Evolutionary conservation across 2,797 vertebrate species (phyloP).

Genomic region (Pitangus sulphuratus): DNA sequence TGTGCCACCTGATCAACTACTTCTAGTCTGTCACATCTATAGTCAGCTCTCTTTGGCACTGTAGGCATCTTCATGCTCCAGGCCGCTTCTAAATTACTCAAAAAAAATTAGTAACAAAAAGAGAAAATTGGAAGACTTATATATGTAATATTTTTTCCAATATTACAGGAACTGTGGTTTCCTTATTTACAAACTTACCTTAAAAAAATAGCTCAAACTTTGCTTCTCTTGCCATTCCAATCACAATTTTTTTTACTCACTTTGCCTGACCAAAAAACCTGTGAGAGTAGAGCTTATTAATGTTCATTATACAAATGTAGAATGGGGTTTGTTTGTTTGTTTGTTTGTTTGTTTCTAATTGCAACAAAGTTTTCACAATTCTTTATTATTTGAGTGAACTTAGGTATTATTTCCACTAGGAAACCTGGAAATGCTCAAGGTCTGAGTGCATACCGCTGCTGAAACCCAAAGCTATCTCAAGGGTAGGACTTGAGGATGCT

Average conservation of each 20-base stretch:
- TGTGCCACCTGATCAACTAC: not conserved
- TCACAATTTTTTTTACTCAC: not conserved
- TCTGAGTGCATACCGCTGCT: not conserved
- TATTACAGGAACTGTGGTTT: not conserved
- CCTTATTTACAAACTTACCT: not conserved
- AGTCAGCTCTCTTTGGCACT: not conserved
- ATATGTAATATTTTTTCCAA: not conserved
- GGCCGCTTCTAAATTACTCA: not conserved
- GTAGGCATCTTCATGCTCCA: not conserved
- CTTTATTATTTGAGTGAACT: not conserved
- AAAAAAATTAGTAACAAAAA: not conserved
- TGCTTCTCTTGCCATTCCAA: not conserved
- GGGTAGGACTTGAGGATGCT: not conserved
- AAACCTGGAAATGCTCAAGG: not conserved
- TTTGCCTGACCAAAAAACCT: not conserved
- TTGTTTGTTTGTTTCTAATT: not conserved
- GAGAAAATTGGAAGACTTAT: not conserved
- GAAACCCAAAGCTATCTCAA: not conserved
- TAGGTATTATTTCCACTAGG: not conserved
- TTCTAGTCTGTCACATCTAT: not conserved
- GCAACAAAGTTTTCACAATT: not conserved
- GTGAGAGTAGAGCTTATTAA: not conserved
- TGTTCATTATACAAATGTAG: not conserved
- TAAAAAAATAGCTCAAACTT: not conserved
- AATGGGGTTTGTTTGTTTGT: not conserved